Conservation (phyloP, 2,888 invertebrate genomes). For the Eupithecia insigniata region DNA sequence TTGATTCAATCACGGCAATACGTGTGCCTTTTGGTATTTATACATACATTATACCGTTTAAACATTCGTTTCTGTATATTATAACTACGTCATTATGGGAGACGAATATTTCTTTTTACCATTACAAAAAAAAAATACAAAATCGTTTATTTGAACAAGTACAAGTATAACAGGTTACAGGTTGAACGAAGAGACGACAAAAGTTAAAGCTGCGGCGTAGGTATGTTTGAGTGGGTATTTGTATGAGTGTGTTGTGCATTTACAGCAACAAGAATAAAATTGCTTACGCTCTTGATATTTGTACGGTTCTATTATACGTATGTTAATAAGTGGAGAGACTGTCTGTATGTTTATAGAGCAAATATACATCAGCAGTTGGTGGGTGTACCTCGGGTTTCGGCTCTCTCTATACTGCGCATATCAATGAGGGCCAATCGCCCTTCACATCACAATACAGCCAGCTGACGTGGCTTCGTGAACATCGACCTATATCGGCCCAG, state of each 20-base stretch:
- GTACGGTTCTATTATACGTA: background rate
- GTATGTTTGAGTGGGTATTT: too few species aligned
- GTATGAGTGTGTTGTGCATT: too few species aligned
- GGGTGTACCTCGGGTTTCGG: constrained; percentile 38
- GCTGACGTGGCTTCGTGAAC: constrained; percentile 28
- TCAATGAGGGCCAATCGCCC: constrained; percentile 44
- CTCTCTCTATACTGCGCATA: constrained; percentile 50
- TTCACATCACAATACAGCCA: constrained; percentile 48
- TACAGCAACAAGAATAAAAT: background rate
- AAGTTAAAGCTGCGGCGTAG: too few species aligned
- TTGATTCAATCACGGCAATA: background rate
- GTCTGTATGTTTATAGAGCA: constrained; percentile 26
- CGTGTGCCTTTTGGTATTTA: background rate
- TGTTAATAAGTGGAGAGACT: background rate
- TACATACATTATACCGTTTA: background rate
- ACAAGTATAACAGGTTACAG: too few species aligned
- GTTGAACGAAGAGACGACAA: too few species aligned
- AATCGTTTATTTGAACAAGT: too few species aligned
- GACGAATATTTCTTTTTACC: background rate
- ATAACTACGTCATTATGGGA: background rate
- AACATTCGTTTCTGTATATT: background rate
- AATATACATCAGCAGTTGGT: constrained; percentile 17
- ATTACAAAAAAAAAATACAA: too few species aligned
- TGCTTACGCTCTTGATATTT: background rate
- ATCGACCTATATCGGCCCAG: constrained; percentile 19